phyloP scores from a whole-genome alignment of 2,797 vertebrate species.

The Graptemys geographica region DNA sequence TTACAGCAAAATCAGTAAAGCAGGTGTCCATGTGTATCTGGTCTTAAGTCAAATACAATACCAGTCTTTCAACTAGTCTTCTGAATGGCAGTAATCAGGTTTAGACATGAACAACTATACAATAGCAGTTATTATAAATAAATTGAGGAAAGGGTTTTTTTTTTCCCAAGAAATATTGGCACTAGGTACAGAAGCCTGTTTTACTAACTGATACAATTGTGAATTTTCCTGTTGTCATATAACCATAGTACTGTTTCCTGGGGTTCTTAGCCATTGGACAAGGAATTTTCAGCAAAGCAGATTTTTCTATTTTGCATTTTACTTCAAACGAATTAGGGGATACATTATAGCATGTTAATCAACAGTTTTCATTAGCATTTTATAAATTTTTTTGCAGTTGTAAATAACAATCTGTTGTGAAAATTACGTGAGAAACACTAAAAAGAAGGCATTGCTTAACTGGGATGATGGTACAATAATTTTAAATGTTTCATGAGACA shows the following conservation, averaged over 20 bases:
- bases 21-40: neutral
- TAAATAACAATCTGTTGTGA: neutral
- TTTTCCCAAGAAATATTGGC: neutral
- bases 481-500: neutral
- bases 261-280: neutral
- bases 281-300: neutral
- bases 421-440: neutral
- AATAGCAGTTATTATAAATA: rapidly evolving
- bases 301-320: neutral
- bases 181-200: neutral
- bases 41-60: neutral
- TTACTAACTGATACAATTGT: conserved; percentile 7
- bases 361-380: neutral
- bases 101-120: neutral
- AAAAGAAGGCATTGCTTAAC: neutral
- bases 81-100: neutral
- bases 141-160: neutral
- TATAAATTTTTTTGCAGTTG: neutral
- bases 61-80: neutral
- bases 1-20: neutral
- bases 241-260: neutral
- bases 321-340: neutral
- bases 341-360: neutral
- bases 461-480: neutral
- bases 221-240: neutral